Base-by-base conservation (phyloP, 2,888 invertebrate species). In the Anthophora plumipes region DNA sequence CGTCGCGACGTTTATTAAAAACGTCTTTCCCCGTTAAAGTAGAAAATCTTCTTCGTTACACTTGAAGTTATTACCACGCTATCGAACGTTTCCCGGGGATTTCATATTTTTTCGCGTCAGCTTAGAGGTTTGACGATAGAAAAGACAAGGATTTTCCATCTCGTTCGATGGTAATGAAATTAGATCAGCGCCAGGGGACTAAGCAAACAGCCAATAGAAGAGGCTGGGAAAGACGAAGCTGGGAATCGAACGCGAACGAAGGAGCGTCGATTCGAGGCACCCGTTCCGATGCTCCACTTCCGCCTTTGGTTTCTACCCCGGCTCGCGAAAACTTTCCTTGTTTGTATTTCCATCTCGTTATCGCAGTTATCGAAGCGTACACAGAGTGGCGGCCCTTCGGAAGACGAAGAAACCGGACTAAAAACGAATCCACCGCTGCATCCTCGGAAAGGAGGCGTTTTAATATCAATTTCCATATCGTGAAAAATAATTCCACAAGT, bases 281-380 rank as follows among this genome's bases (percentile, higher is more conserved):
- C 46, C 14, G n/a, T 54, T n/a, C 25, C 66, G 46, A 41, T 60
- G 66, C 66, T 48, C 59, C 52, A 48, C 41, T 66, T 66, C 48
- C 69, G 46, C n/a, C 52, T 50, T n/a, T 41, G 14, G 39, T n/a
- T 54, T 41, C n/a, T 31, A n/a, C n/a, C 31, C 14, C 31, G 11
- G 31, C 52, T 39, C 59, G 41, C 8, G 66, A 22, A 75, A 79
- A 79, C 66, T 77, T 66, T 55, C 43, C 74, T 60, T 61, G 67
- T 54, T 52, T 59, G 70, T 41, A 64, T 70, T 71, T 69, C 52
- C 70, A 77, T 79, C 79, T 79, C 78, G 79, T 79, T 79, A 79
- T 79, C 77, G 77, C 41, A 64, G 77, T 77, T 70, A 79, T 64
- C 70, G 79, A 31, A 71, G 78, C 69, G 78, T 79, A 31, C 46